A percentile compares a stretch with the other conserved stretches of the same genome.
Conservation (phyloP, 2,113 vertebrate species). For the Colius striatus region DNA sequence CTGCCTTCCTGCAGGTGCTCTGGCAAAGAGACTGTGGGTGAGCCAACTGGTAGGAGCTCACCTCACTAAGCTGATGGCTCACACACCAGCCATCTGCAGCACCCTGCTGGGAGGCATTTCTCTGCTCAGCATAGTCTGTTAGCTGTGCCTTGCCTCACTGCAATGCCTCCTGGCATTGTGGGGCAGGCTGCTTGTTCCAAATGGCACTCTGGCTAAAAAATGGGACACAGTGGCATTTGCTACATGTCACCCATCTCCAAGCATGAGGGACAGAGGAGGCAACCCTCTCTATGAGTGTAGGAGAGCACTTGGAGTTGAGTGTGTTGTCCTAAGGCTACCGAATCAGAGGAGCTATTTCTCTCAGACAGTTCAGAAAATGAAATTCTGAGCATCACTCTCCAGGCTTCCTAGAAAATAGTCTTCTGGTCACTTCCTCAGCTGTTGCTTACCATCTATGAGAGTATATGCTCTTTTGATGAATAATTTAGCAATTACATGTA, state of each 20-base stretch:
- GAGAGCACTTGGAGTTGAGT: neutral
- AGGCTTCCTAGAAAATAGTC: neutral
- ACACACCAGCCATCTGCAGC: neutral
- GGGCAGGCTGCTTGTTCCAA: neutral
- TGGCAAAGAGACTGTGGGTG: neutral
- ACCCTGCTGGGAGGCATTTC: neutral
- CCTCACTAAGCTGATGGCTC: neutral
- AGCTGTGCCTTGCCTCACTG: neutral
- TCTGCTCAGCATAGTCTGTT: neutral
- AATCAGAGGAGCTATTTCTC: neutral
- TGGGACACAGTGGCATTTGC: neutral
- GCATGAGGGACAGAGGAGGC: neutral
- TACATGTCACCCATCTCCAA: neutral
- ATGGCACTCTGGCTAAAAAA: neutral
- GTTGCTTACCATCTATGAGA: neutral
- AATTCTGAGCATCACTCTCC: neutral
- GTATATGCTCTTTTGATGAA: neutral
- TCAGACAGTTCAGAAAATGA: neutral
- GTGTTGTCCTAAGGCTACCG: neutral
- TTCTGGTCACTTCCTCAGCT: neutral
- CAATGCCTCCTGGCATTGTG: neutral
- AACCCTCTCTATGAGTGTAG: neutral
- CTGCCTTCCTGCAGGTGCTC: neutral
- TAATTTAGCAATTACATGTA: conserved; percentile 23
- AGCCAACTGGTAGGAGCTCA: neutral